phyloP scores from a whole-genome alignment of 1,140 invertebrate genomes.

The Drosophila gunungcola region DNA sequence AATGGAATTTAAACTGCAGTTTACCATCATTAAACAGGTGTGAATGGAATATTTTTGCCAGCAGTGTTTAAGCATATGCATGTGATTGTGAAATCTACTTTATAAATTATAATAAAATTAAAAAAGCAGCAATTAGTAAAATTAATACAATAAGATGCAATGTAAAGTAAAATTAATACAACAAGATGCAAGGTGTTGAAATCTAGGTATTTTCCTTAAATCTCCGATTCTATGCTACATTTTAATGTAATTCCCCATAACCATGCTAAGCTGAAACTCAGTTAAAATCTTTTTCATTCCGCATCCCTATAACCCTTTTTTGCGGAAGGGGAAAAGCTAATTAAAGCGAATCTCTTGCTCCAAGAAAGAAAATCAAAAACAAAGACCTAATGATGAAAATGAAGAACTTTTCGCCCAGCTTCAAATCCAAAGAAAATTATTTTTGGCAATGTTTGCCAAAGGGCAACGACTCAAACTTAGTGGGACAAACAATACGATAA shows the following conservation, averaged over 20 bases:
- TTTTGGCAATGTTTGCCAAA: slow-evolving; percentile 25
- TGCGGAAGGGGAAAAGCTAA: slow-evolving; percentile 1
- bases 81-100: no score
- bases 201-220: no score
- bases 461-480: not conserved
- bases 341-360: slow-evolving; percentile 4
- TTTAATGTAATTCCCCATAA: not conserved
- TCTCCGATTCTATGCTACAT: no score
- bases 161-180: no score
- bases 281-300: not conserved
- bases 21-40: not conserved
- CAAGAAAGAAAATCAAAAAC: slow-evolving; percentile 13
- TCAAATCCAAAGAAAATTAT: slow-evolving; percentile 31
- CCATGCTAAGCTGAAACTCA: not conserved
- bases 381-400: slow-evolving; percentile 7
- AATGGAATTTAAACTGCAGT: not conserved
- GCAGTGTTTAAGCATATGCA: no score
- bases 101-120: no score
- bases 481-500: not conserved
- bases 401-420: slow-evolving; percentile 9
- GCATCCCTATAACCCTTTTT: not conserved
- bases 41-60: no score
- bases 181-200: no score
- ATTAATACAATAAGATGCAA: no score
- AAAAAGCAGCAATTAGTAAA: no score